These are phyloP conservation scores for Cephus spinipes DNA, from an alignment of 2,888 invertebrate species.

Conservation along the genomic window DNA sequence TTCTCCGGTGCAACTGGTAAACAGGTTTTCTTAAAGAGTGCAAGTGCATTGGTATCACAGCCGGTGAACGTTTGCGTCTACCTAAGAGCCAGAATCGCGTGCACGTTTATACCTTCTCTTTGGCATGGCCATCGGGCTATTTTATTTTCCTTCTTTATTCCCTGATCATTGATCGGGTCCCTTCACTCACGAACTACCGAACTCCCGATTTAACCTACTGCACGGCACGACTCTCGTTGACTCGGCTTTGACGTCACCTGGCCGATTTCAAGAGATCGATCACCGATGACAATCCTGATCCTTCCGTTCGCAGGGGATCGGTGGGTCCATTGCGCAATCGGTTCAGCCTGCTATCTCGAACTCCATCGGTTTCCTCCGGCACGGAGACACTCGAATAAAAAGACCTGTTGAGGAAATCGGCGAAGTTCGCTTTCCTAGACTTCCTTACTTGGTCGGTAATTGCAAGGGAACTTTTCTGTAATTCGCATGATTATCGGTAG, in stretches of 20 bases:
- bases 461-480: not conserved
- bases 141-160: not conserved
- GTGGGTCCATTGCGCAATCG: not conserved
- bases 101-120: not conserved
- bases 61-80: slow-evolving; percentile 42
- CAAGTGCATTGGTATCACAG: slow-evolving; percentile 56
- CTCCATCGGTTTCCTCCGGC: not conserved
- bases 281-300: not conserved
- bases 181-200: not conserved
- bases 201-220: not conserved
- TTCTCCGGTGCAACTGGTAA: slow-evolving; percentile 12
- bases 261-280: not conserved
- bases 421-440: not conserved
- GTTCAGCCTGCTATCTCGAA: not conserved
- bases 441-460: not conserved
- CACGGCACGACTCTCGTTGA: not conserved
- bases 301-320: too few species aligned
- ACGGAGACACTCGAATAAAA: not conserved
- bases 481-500: not conserved
- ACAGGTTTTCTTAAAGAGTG: slow-evolving; percentile 58
- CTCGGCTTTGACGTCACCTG: not conserved
- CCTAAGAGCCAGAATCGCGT: not conserved
- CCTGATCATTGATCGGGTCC: not conserved
- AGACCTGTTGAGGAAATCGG: not conserved
- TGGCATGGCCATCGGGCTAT: not conserved